Percentiles rank a stretch among this genome's conserved stretches.
phyloP scores from a whole-genome alignment of 2,888 invertebrate species.

The Eristalinus sepulchralis region DNA sequence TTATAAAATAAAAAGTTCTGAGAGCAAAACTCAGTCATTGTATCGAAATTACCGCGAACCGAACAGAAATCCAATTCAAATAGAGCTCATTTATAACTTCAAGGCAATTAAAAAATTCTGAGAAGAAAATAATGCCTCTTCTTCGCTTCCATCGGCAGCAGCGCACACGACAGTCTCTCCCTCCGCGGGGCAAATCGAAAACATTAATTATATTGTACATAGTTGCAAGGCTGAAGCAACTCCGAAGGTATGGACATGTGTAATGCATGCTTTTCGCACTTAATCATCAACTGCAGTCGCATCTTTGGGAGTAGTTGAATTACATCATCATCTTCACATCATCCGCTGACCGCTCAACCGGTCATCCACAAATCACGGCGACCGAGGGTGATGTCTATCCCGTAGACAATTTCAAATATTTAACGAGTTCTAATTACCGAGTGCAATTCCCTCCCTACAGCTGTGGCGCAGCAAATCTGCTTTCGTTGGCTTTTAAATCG shows the following conservation, averaged over 20 bases:
- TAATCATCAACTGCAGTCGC: slow-evolving; percentile 54
- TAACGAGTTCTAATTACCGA: slow-evolving; percentile 66
- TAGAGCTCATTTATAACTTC: slow-evolving; percentile 10
- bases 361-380: neutral
- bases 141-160: neutral
- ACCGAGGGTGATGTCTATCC: slow-evolving; percentile 30
- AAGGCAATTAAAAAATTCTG: slow-evolving; percentile 40
- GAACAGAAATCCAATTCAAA: slow-evolving; percentile 25
- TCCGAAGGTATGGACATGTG: neutral
- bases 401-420: slow-evolving; percentile 60
- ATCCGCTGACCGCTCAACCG: slow-evolving; percentile 34
- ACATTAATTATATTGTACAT: slow-evolving; percentile 51
- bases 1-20: neutral
- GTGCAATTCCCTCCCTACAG: slow-evolving; percentile 35
- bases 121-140: slow-evolving; percentile 14
- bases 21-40: slow-evolving; percentile 32
- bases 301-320: neutral
- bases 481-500: slow-evolving; percentile 40
- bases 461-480: slow-evolving; percentile 35
- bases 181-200: slow-evolving; percentile 15
- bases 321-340: slow-evolving; percentile 25
- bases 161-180: neutral
- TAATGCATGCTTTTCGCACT: slow-evolving; percentile 59
- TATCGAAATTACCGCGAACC: slow-evolving; percentile 13
- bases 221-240: slow-evolving; percentile 18